Conservation (phyloP, 2,888 invertebrate species). For the Mesoligia furuncula region DNA sequence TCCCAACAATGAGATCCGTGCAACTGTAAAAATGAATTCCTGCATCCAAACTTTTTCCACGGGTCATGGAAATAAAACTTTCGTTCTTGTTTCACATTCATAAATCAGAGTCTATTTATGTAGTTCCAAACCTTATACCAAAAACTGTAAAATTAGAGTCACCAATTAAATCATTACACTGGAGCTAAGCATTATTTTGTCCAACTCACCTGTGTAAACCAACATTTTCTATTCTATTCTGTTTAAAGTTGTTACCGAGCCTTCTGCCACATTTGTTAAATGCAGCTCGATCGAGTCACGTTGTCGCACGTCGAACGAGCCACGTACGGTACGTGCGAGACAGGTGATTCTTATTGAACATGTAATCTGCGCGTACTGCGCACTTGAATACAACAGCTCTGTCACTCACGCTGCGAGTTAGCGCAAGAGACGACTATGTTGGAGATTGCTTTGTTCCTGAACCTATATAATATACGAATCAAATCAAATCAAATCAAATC, state of each 20-base stretch:
- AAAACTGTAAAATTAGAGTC: neutral
- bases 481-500: too few relatives aligned
- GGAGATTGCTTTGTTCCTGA: neutral
- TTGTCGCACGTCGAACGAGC: slow-evolving; percentile 7
- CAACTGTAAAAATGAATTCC: neutral
- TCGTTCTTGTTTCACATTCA: neutral
- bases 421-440: neutral
- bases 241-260: neutral
- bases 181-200: too few relatives aligned
- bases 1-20: neutral
- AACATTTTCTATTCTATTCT: neutral
- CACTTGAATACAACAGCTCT: slow-evolving; percentile 19
- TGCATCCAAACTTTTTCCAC: neutral
- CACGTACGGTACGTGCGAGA: slow-evolving; percentile 51
- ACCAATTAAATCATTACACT: neutral
- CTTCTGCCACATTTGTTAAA: slow-evolving; percentile 2
- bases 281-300: slow-evolving; percentile 19
- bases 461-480: too few relatives aligned
- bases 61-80: neutral
- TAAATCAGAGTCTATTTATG: neutral
- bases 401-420: neutral
- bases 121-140: neutral
- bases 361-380: slow-evolving; percentile 34
- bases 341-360: slow-evolving; percentile 58
- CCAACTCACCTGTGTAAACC: too few relatives aligned